Percentiles rank a stretch among this genome's conserved stretches.
Conservation (phyloP, 30 jellyfish, hydroid and myxozoan genomes). For the Aurelia sp. region DNA sequence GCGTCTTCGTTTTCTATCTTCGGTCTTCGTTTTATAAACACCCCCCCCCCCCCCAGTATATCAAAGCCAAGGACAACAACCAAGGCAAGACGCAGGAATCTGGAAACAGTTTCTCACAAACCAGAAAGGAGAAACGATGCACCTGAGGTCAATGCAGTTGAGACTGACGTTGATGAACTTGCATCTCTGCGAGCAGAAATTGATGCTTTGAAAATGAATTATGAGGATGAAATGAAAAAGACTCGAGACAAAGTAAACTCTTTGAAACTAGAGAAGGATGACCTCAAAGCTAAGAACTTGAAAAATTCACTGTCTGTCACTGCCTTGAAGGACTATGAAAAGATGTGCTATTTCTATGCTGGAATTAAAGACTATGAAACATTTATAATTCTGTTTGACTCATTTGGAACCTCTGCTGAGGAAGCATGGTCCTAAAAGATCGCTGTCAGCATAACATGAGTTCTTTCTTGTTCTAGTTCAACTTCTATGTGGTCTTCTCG, state of each 20-base stretch:
- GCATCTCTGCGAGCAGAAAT: constrained; percentile 1
- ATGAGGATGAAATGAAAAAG: background rate
- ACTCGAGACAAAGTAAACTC: background rate
- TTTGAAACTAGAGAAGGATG: background rate
- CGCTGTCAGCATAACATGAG: constrained; percentile 36
- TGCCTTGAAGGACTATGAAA: background rate
- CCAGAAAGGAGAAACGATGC: constrained; percentile 14
- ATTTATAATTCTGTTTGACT: constrained; percentile 7
- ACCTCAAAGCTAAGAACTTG: background rate
- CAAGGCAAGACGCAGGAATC: constrained; percentile 13
- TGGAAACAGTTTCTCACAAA: background rate
- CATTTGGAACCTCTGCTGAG: constrained; percentile 10
- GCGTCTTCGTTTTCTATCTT: too few species aligned
- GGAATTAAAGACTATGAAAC: constrained; percentile 29
- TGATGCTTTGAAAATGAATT: background rate
- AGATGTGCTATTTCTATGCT: constrained; percentile 7
- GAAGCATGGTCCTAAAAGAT: constrained; percentile 52
- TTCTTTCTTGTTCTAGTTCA: constrained; percentile 40
- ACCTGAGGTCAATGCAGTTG: too few species aligned
- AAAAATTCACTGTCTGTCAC: background rate
- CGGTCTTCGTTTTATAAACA: too few species aligned
- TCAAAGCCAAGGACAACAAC: too few species aligned
- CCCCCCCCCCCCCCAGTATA: too few species aligned
- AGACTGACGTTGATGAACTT: constrained; percentile 18
- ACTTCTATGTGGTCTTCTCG: constrained; percentile 45